A percentile compares a stretch with the other conserved stretches of the same genome.
These are phyloP conservation scores for Probaryconus sp. DNA, from an alignment of 1,140 invertebrate species.

Conservation along the genomic window DNA sequence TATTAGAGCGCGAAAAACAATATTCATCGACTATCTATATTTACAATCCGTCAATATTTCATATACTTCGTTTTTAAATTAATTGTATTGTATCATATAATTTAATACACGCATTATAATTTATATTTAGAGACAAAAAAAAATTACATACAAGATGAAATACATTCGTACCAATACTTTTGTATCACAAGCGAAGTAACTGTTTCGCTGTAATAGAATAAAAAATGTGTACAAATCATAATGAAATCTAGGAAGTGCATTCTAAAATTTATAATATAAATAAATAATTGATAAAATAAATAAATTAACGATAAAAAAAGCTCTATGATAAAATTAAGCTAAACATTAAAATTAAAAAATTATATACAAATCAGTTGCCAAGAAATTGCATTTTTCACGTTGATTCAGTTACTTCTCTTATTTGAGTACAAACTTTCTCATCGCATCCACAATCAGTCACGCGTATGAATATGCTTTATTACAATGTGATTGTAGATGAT, in stretches of 20 bases:
- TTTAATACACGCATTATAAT: slow-evolving; percentile 37
- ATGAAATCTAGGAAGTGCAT: slow-evolving; percentile 7
- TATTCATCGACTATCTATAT: slow-evolving; percentile 33
- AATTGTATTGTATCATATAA: slow-evolving; percentile 19
- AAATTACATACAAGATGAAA: slow-evolving; percentile 16
- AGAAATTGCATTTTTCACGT: no score
- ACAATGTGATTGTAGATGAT: slow-evolving; percentile 34
- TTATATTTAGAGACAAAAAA: slow-evolving; percentile 22
- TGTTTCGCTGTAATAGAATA: slow-evolving; percentile 17
- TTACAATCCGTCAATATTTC: slow-evolving; percentile 28
- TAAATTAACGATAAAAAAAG: no score
- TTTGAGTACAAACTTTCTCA: neutral
- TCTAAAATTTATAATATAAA: slow-evolving; percentile 2
- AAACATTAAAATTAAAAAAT: neutral
- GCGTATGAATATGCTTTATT: slow-evolving; percentile 30
- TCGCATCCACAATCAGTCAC: slow-evolving; percentile 6
- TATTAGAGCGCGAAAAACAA: slow-evolving; percentile 36
- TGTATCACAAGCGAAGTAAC: slow-evolving; percentile 39
- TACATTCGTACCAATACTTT: slow-evolving; percentile 18
- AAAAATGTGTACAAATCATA: slow-evolving; percentile 7
- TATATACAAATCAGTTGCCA: slow-evolving; percentile 8
- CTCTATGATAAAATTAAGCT: neutral
- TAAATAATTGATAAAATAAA: no score
- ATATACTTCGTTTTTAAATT: slow-evolving; percentile 27
- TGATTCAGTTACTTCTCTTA: slow-evolving; percentile 53